A percentile compares a stretch with the other conserved stretches of the same genome.
Evolutionary conservation across 2,888 invertebrate species (phyloP).

Genomic region (Parnassius smintheus): DNA sequence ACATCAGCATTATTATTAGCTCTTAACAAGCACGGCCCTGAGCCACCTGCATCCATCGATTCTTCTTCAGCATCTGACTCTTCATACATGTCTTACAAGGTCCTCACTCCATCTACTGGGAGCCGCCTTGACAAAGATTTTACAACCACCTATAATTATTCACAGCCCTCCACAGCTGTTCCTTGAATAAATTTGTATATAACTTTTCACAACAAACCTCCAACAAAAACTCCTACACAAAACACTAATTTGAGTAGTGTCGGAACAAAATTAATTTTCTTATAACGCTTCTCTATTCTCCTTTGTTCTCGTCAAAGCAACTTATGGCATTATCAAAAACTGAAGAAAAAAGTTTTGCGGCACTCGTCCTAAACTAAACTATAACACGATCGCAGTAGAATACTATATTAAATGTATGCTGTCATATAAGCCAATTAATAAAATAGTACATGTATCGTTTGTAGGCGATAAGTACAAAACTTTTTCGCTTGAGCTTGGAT

Average conservation of each 20-base stretch:
- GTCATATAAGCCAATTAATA: constrained; percentile 59
- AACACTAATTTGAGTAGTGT: constrained; percentile 6
- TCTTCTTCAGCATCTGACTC: no score
- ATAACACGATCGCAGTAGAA: constrained; percentile 22
- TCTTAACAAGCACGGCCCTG: no score
- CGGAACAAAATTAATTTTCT: constrained; percentile 28
- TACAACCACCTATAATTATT: no score
- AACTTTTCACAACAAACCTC: constrained; percentile 2
- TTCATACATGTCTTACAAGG: no score
- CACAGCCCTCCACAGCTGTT: no score
- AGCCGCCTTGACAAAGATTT: no score
- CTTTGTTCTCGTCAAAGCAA: constrained; percentile 22
- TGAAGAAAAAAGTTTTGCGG: constrained; percentile 9
- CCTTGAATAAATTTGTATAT: constrained; percentile 3
- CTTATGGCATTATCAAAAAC: constrained; percentile 20
- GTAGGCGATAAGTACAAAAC: constrained; percentile 69
- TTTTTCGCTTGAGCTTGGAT: constrained; percentile 76
- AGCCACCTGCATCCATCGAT: no score
- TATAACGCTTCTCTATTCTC: constrained; percentile 21
- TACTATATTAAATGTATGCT: constrained; percentile 26
- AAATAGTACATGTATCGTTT: constrained; percentile 60
- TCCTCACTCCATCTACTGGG: no score
- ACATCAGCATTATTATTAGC: no score
- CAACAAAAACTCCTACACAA: constrained; percentile 7
- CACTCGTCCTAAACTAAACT: constrained; percentile 8